phyloP scores from a whole-genome alignment of 2,888 invertebrate species.

The Dasysyrphus albostriatus region DNA sequence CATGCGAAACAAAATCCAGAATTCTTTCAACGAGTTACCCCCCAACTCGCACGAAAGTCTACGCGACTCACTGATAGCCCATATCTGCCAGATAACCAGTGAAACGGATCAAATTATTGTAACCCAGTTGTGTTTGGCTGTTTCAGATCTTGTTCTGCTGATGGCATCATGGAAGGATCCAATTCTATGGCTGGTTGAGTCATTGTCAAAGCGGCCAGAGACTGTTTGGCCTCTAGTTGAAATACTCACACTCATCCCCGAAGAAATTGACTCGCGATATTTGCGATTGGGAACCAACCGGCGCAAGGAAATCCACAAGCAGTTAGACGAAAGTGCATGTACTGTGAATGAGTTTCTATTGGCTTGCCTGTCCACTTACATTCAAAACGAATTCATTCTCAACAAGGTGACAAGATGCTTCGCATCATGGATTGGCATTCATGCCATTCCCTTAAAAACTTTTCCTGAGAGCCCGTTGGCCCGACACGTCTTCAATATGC shows the following conservation, averaged over 20 bases:
- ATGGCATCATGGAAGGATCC: slow-evolving; percentile 97
- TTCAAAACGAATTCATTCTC: slow-evolving; percentile 87
- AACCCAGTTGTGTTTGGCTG: slow-evolving; percentile 95
- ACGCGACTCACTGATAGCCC: slow-evolving; percentile 94
- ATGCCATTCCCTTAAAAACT: slow-evolving; percentile 90
- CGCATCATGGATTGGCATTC: slow-evolving; percentile 95
- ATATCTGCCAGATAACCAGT: slow-evolving; percentile 91
- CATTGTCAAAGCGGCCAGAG: slow-evolving; percentile 87
- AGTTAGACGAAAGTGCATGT: slow-evolving; percentile 90
- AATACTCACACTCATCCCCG: slow-evolving; percentile 96
- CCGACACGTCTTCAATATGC: slow-evolving; percentile 89
- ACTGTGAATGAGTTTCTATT: slow-evolving; percentile 92
- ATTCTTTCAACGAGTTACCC: slow-evolving; percentile 96
- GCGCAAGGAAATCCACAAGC: slow-evolving; percentile 92
- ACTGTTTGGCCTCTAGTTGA: slow-evolving; percentile 94
- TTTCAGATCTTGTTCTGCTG: slow-evolving; percentile 96
- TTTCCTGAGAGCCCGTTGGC: slow-evolving; percentile 90
- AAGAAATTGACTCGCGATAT: slow-evolving; percentile 94
- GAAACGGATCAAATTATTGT: slow-evolving; percentile 93
- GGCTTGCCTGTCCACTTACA: slow-evolving; percentile 88
- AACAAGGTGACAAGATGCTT: slow-evolving; percentile 92
- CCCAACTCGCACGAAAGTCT: slow-evolving; percentile 92
- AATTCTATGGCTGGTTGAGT: slow-evolving; percentile 91
- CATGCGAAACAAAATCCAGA: slow-evolving; percentile 97
- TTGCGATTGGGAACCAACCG: slow-evolving; percentile 95